Conservation (phyloP, 2,113 vertebrate genomes). For the Herpetotheres cachinnans region DNA sequence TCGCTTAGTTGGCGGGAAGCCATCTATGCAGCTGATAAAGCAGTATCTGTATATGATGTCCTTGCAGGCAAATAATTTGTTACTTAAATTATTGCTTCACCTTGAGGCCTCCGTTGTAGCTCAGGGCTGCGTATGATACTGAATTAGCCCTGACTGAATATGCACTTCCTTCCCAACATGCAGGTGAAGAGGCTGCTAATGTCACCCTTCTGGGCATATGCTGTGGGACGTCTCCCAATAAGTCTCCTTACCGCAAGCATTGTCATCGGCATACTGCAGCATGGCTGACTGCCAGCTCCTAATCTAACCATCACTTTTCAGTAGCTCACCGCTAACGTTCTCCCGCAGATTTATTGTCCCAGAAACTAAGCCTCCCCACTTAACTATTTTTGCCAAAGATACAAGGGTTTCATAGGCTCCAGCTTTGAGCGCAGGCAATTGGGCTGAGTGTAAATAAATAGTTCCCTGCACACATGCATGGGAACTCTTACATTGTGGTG, state of each 20-base stretch:
- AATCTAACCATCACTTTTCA: background rate
- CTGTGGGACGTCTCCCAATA: background rate
- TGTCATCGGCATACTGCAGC: background rate
- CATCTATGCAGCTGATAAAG: background rate
- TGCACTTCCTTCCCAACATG: background rate
- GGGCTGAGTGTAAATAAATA: background rate
- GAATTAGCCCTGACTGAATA: background rate
- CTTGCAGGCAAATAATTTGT: background rate
- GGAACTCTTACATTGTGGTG: fast-evolving
- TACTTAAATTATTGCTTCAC: background rate
- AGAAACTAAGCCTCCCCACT: background rate
- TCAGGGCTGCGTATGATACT: background rate
- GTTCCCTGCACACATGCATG: background rate
- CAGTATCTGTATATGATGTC: background rate
- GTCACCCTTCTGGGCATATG: fast-evolving
- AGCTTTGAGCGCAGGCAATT: background rate
- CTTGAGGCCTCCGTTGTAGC: background rate
- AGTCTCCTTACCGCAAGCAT: background rate
- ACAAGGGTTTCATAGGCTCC: background rate
- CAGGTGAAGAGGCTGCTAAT: background rate
- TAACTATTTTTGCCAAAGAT: background rate
- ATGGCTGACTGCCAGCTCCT: background rate
- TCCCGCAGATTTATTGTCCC: background rate
- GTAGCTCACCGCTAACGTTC: fast-evolving
- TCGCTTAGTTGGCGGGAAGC: background rate